Evolutionary conservation across 2,888 invertebrate genomes (phyloP), one percentile per base, ranked within the genome.

Genomic region (Rutpela maculata): DNA sequence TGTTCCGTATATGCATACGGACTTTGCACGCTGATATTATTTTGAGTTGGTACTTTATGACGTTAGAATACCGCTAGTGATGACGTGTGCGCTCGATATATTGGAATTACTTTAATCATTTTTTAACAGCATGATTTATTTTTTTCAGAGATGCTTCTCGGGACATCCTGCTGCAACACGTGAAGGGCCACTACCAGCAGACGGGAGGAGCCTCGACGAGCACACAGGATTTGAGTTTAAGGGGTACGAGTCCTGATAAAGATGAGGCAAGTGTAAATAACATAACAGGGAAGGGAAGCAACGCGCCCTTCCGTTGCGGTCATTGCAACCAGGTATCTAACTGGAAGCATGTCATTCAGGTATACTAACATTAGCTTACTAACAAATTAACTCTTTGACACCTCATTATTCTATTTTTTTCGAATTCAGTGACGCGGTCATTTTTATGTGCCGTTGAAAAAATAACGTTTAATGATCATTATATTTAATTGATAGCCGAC

Each of bases 341-440:
- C 91, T 95, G 95, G 95, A 95, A 95, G 93, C 95, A 95, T 92
- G 95, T 95, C 88, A 95, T 95, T 91, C 95, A 95, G 94, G 95
- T 95, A 92, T 91, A 90, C 90, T 90, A 91, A 91, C 90, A 86
- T 84, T 79, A 84, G 81, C 86, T 86, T 86, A 88, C 87, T 88
- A 88, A 88, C 88, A 80, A 75, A 85, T 81, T 84, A 84, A 84
- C 78, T 62, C 31, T 63, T 60, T 17, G 15, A 56, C 56, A 15
- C 70, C 70, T 70, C 70, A 35, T 70, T 70, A 70, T 70, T 70
- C 70, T 59, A 43, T 38, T 70, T 68, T 50, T 50, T 67, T 38
- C n/a, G n/a, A 57, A 57, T 19, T 57, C 5, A 18, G n/a, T 6
- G 1, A n/a, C 17, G 12, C 0, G 55, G 3, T 55, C 55, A 35